These are phyloP conservation scores for Piscicola geometra DNA, from an alignment of 2,888 invertebrate species.

Conservation along the genomic window DNA sequence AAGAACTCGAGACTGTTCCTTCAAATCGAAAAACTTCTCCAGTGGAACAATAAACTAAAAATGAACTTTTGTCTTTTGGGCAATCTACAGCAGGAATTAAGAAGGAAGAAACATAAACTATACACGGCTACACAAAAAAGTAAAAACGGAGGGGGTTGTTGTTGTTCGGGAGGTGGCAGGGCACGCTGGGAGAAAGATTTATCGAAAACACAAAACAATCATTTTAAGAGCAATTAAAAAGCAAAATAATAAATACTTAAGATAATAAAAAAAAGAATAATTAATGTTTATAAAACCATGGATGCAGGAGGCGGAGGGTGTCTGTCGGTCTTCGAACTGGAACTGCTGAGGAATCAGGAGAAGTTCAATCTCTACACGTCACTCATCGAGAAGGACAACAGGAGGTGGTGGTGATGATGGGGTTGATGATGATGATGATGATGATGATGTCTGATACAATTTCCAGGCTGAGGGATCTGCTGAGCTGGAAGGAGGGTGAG, in stretches of 20 bases:
- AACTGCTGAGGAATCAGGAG: not conserved
- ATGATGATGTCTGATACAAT: not conserved
- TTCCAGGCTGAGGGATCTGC: slow-evolving; percentile 47
- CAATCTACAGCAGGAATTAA: slow-evolving; percentile 47
- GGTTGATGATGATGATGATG: not conserved
- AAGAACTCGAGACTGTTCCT: not conserved
- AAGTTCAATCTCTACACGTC: not conserved
- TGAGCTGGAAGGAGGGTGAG: slow-evolving; percentile 51
- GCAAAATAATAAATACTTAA: too few species aligned
- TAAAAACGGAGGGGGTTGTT: not conserved
- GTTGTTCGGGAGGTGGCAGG: too few species aligned
- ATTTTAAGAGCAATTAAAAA: too few species aligned
- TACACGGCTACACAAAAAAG: slow-evolving; percentile 45
- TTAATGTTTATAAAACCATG: not conserved
- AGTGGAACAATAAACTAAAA: slow-evolving; percentile 51
- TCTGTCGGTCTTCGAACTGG: slow-evolving; percentile 4
- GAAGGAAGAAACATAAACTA: slow-evolving; percentile 46
- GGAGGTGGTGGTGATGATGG: not conserved
- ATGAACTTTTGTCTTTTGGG: slow-evolving; percentile 48
- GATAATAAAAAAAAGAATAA: too few species aligned
- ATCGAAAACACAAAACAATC: too few species aligned
- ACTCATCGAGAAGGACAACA: not conserved
- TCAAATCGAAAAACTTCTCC: slow-evolving; percentile 48
- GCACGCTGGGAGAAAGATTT: too few species aligned
- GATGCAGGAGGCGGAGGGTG: not conserved